A percentile compares a stretch with the other conserved stretches of the same genome.
These are phyloP conservation scores for Atherinomorus stipes DNA, from an alignment of 2,113 vertebrate species.

Conservation along the genomic window DNA sequence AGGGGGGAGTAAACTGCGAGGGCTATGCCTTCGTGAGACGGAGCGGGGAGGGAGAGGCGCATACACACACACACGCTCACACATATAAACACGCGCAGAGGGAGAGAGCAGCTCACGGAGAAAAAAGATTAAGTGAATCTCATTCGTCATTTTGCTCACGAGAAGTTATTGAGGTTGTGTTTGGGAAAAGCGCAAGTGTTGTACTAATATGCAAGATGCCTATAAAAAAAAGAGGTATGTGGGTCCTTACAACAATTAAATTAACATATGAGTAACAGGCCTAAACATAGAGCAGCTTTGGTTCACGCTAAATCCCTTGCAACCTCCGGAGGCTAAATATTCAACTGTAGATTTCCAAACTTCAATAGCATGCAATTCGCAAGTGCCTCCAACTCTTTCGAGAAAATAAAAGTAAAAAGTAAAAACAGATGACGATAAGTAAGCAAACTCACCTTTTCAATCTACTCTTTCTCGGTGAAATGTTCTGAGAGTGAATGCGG, in stretches of 20 bases:
- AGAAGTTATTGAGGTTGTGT: slow-evolving; percentile 47
- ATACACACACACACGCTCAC: slow-evolving; percentile 6
- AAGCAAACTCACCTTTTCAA: slow-evolving; percentile 88
- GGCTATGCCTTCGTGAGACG: slow-evolving; percentile 34
- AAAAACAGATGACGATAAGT: slow-evolving; percentile 43
- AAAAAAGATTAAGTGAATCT: slow-evolving; percentile 42
- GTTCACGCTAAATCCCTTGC: slow-evolving; percentile 26
- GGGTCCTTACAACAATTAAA: slow-evolving; percentile 25
- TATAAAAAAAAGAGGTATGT: slow-evolving; percentile 38
- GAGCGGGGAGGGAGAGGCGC: slow-evolving; percentile 31
- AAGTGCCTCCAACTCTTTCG: neutral
- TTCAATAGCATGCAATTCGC: slow-evolving; percentile 15
- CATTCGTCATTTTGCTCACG: slow-evolving; percentile 47
- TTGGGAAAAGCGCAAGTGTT: slow-evolving; percentile 48
- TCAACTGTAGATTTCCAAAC: slow-evolving; percentile 39
- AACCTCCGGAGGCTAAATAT: slow-evolving; percentile 38
- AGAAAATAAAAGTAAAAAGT: neutral
- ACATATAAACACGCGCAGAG: slow-evolving; percentile 10
- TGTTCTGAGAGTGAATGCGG: slow-evolving; percentile 80
- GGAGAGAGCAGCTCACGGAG: slow-evolving; percentile 35
- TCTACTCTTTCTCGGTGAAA: slow-evolving; percentile 79
- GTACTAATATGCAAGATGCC: slow-evolving; percentile 17
- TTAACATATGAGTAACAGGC: slow-evolving; percentile 53
- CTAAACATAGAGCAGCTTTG: slow-evolving; percentile 18
- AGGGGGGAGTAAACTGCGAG: slow-evolving; percentile 58